Evolutionary conservation across 2,888 invertebrate species (phyloP).

Genomic region (Apodemia hepburni): DNA sequence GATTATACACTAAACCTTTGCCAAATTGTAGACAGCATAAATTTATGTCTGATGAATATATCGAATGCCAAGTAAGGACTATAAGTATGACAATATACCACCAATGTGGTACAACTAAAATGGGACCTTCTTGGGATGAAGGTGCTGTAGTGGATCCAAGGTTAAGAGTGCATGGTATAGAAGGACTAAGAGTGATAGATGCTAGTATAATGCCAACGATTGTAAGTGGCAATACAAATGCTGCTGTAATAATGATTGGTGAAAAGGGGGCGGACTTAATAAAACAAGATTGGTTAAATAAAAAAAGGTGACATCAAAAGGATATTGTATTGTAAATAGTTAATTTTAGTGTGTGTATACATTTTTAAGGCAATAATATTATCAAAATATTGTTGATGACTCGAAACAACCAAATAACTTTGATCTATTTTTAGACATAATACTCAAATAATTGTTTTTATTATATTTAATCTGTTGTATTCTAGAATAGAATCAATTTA

Average conservation of each 20-base stretch:
- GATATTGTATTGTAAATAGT: conserved; percentile 1
- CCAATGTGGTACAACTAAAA: conserved; percentile 93
- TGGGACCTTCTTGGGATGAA: conserved; percentile 90
- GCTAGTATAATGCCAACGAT: conserved; percentile 95
- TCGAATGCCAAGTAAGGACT: conserved; percentile 92
- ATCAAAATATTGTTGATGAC: not conserved
- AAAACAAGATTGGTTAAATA: conserved; percentile 88
- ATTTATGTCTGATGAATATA: conserved; percentile 90
- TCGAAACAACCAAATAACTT: not conserved
- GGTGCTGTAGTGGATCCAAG: conserved; percentile 91
- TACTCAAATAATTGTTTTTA: not conserved
- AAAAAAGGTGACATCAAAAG: conserved; percentile 46
- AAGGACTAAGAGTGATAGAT: conserved; percentile 90
- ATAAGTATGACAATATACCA: conserved; percentile 95
- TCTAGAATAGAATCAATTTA: conserved; percentile 1
- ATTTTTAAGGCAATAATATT: not conserved
- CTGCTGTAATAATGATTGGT: conserved; percentile 95
- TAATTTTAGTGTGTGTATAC: conserved; percentile 11
- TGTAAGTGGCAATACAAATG: conserved; percentile 94
- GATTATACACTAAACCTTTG: conserved; percentile 86
- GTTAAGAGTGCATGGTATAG: conserved; percentile 87
- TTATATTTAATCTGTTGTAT: not conserved
- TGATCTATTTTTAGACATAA: not conserved
- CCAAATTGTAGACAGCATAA: conserved; percentile 88
- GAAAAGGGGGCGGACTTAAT: conserved; percentile 94